Evolutionary conservation across 92 coral and sea anemone genomes (phyloP).

Genomic region (Desmophyllum pertusum): DNA sequence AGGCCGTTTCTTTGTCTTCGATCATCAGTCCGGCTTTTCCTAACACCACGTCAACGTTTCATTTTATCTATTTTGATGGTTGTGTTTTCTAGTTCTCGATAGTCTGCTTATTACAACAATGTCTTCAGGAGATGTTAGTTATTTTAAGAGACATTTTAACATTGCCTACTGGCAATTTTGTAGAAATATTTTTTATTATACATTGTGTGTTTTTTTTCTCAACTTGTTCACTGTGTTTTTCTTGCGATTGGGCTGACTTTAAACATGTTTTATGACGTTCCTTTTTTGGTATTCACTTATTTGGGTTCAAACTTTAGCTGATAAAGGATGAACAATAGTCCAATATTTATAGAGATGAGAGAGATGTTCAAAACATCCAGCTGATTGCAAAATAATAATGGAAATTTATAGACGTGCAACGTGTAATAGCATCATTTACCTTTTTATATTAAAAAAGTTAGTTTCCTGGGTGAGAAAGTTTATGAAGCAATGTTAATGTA

Average conservation of each 20-base stretch:
- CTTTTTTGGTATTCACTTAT: background rate
- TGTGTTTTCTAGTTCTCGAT: no score
- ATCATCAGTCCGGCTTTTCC: background rate
- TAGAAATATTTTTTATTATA: no score
- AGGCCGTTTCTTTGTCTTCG: background rate
- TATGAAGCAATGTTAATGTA: background rate
- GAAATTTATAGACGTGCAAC: background rate
- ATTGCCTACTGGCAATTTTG: background rate
- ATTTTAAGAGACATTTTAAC: no score
- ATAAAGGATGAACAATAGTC: background rate
- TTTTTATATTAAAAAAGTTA: background rate
- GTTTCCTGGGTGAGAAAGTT: background rate
- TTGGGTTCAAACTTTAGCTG: background rate
- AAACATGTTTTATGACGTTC: background rate
- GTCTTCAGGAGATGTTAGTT: no score
- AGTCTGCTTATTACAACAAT: no score
- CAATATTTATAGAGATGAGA: background rate
- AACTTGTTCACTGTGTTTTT: background rate
- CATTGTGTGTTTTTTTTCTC: background rate
- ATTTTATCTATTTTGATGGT: background rate
- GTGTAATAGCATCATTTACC: background rate
- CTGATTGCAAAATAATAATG: background rate
- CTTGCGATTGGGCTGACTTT: no score
- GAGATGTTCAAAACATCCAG: background rate
- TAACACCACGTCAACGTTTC: background rate